Conservation (phyloP, 2,888 invertebrate genomes). For the Rhodophaea formosa region DNA sequence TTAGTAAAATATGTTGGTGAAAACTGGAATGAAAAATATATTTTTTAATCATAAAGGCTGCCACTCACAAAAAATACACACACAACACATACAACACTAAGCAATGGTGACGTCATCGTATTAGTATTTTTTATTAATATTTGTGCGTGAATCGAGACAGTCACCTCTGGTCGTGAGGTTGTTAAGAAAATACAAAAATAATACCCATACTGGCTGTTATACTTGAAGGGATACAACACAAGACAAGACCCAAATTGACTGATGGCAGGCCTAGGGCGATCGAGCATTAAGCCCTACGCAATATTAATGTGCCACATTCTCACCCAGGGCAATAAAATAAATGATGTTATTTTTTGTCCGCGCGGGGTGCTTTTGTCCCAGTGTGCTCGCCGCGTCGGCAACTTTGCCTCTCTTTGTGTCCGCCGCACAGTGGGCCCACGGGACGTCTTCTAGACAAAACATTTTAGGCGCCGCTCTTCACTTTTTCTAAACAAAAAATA, state of each 20-base stretch:
- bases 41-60: no score
- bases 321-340: constrained; percentile 79
- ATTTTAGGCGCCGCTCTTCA: constrained; percentile 73
- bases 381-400: constrained; percentile 58
- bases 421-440: constrained; percentile 56
- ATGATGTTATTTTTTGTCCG: constrained; percentile 80
- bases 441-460: constrained; percentile 74
- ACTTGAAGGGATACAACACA: background rate
- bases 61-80: background rate
- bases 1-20: no score
- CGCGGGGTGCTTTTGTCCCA: constrained; percentile 67
- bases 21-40: no score
- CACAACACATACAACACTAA: no score
- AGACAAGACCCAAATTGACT: constrained; percentile 44
- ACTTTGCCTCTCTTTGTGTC: constrained; percentile 61
- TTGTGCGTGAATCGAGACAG: no score
- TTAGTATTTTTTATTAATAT: no score
- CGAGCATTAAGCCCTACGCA: constrained; percentile 70
- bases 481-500: constrained; percentile 44
- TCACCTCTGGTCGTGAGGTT: no score
- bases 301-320: constrained; percentile 78
- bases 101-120: no score
- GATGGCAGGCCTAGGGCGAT: constrained; percentile 72
- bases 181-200: no score
- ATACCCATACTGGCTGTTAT: no score